These are phyloP conservation scores for Dipodomys ordii DNA, from an alignment of 2,113 vertebrate genomes.

Conservation along the genomic window DNA sequence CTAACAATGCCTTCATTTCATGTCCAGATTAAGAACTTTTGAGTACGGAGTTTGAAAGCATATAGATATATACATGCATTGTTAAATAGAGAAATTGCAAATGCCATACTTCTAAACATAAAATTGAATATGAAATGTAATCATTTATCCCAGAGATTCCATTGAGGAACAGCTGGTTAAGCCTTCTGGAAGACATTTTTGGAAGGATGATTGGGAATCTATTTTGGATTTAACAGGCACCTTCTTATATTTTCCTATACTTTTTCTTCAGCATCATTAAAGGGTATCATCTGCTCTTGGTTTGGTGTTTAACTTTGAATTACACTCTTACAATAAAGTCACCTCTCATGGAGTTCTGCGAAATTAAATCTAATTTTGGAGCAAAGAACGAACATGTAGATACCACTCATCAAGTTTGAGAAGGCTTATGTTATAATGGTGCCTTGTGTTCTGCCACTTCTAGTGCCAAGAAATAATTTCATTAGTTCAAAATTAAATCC, in stretches of 20 bases:
- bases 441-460: neutral
- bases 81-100: constrained; percentile 68
- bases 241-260: constrained; percentile 62
- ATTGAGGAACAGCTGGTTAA: constrained; percentile 79
- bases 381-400: neutral
- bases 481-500: neutral
- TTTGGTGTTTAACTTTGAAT: constrained; percentile 65
- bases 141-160: constrained; percentile 71
- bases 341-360: constrained; percentile 16
- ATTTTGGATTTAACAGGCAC: constrained; percentile 73
- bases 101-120: constrained; percentile 73
- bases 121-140: constrained; percentile 70
- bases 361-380: constrained; percentile 48
- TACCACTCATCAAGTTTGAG: neutral
- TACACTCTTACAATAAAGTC: constrained; percentile 54
- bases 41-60: neutral
- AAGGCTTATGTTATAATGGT: neutral
- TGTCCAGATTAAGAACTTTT: constrained; percentile 15
- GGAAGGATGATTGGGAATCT: constrained; percentile 78
- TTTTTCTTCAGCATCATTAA: constrained; percentile 73
- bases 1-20: neutral
- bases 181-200: constrained; percentile 80
- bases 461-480: neutral
- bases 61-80: constrained; percentile 1
- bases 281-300: constrained; percentile 74